Evolutionary conservation across 2,888 invertebrate genomes (phyloP).

Genomic region (Anagyrus pseudococci): DNA sequence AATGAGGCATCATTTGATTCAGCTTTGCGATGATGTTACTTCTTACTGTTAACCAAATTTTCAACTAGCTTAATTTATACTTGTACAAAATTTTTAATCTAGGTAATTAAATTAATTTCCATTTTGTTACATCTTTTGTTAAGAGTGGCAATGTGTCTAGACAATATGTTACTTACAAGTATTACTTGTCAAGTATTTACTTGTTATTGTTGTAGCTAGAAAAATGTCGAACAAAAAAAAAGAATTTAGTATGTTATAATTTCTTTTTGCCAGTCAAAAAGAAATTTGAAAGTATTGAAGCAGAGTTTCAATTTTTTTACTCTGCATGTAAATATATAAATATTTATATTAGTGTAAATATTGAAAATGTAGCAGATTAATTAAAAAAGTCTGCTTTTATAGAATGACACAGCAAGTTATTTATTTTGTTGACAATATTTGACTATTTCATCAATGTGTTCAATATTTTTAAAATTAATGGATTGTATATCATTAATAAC

Average conservation of each 20-base stretch:
- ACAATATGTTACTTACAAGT: slow-evolving; percentile 4
- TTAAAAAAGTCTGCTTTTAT: no score
- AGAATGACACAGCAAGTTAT: no score
- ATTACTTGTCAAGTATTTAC: slow-evolving; percentile 1
- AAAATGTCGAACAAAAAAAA: slow-evolving; percentile 7
- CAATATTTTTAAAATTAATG: no score
- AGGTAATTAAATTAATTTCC: slow-evolving; percentile 29
- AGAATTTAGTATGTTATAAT: slow-evolving; percentile 14
- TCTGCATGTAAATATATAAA: slow-evolving; percentile 35
- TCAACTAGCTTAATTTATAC: slow-evolving; percentile 28
- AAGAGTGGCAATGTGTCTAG: neutral
- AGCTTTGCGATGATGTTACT: slow-evolving; percentile 25
- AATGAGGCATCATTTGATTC: slow-evolving; percentile 10
- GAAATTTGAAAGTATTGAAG: slow-evolving; percentile 32
- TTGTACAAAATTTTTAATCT: slow-evolving; percentile 32
- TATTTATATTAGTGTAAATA: neutral
- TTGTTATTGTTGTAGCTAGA: slow-evolving; percentile 13
- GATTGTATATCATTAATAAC: no score
- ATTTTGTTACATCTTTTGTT: slow-evolving; percentile 31
- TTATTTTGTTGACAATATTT: no score
- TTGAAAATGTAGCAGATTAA: no score
- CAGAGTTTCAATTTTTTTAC: slow-evolving; percentile 20
- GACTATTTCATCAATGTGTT: no score
- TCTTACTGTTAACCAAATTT: slow-evolving; percentile 11
- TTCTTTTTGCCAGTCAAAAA: slow-evolving; percentile 14